Base-by-base conservation (phyloP, 2,888 invertebrate genomes). In the Tetragnatha montana region DNA sequence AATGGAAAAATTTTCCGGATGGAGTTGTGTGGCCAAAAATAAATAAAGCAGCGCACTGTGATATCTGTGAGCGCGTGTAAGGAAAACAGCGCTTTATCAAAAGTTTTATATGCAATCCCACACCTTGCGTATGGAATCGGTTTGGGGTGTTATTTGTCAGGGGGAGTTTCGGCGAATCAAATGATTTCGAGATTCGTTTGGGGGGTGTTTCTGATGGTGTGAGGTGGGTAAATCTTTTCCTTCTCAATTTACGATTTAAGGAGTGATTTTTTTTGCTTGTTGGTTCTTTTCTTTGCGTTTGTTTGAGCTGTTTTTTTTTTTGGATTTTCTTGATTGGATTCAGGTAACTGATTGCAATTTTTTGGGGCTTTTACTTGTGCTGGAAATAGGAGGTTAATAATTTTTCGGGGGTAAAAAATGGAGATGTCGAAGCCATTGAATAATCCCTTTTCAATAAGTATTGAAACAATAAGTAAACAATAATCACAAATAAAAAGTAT, bases 181-280 rank as follows among this genome's bases (percentile, higher is more conserved):
- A 68, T 81, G 69, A 68, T 87, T 87, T 75, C 68, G 51, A 47
- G 74, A 69, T 87, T 81, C 75, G 47, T 76, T 81, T 81, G 21
- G n/a, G 35, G 35, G 35, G 35, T 35, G 35, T 35, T 35, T 35
- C 35, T 35, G 35, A 35, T 35, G 35, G n/a, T 35, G 22, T 51
- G 71, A 81, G 60, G 21, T 87, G 76, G 50, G 81, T 81, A 76
- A 87, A 76, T 81, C 76, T 81, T 75, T 73, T 35, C 50, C 75
- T 75, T 87, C 80, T 87, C 86, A 87, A 87, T 87, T 76, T 81
- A 75, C 81, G 81, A 81, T 87, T 87, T 81, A 87, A 87, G 76
- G 69, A 76, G 49, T n/a, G 14, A 19, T 79, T 51, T 69, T 69
- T 81, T 70, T 12, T 6, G 3, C 8, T 60, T 79, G 19, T n/a